Conservation (phyloP, 2,888 invertebrate genomes). For the Acronicta alni region DNA sequence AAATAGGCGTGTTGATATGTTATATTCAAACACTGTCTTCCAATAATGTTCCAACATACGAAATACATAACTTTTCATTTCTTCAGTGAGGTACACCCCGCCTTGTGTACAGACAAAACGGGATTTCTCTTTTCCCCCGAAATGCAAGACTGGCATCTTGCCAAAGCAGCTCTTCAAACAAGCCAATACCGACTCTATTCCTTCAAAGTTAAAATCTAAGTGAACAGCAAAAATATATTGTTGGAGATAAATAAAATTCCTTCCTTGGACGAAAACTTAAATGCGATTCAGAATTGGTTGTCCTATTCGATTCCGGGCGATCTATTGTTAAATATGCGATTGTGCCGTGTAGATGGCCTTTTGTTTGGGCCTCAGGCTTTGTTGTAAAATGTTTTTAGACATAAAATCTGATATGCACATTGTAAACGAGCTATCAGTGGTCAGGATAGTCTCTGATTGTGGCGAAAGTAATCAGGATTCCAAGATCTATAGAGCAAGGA, state of each 20-base stretch:
- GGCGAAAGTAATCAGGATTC: no score
- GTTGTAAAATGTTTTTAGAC: background rate
- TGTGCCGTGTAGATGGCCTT: conserved; percentile 13
- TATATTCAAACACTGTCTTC: background rate
- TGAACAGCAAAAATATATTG: conserved; percentile 17
- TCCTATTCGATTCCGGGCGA: conserved; percentile 42
- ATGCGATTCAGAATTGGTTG: conserved; percentile 54
- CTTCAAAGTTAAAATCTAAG: background rate
- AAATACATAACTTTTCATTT: conserved; percentile 47
- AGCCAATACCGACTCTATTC: conserved; percentile 28
- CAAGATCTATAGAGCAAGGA: no score
- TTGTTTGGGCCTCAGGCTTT: conserved; percentile 15
- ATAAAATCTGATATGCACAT: conserved; percentile 2
- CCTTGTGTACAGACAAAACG: conserved; percentile 45
- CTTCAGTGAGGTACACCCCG: conserved; percentile 21
- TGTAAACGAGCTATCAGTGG: background rate
- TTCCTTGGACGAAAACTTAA: conserved; percentile 43
- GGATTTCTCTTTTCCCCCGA: conserved; percentile 33
- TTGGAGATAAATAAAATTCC: conserved; percentile 48
- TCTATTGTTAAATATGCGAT: conserved; percentile 27
- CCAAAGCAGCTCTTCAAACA: conserved; percentile 1
- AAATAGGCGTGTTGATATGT: no score
- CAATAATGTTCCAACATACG: conserved; percentile 12
- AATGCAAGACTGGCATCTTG: conserved; percentile 41
- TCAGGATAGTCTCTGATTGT: no score